phyloP scores from a whole-genome alignment of 2,113 vertebrate genomes.

The Corythornis cristatus region DNA sequence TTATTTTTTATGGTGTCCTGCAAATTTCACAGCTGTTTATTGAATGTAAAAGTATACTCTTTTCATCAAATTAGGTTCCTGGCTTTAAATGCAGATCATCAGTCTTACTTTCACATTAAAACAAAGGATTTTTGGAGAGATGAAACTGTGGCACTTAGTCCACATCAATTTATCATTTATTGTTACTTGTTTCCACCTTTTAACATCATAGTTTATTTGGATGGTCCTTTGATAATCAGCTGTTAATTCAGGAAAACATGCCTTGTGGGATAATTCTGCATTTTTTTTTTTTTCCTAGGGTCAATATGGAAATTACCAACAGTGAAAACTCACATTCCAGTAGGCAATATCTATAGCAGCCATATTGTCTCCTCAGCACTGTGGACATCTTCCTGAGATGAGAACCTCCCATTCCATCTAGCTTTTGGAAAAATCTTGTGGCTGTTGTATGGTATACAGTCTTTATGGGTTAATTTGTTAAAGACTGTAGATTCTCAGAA shows the following conservation, averaged over 20 bases:
- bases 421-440: slow-evolving; percentile 73
- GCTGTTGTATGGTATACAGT: slow-evolving; percentile 68
- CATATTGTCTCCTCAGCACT: slow-evolving; percentile 77
- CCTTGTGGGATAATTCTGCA: slow-evolving; percentile 26
- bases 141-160: not conserved
- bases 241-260: not conserved
- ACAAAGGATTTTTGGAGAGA: not conserved
- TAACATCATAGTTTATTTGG: not conserved
- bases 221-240: not conserved
- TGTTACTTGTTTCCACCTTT: not conserved
- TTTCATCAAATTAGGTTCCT: not conserved
- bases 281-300: slow-evolving; percentile 80
- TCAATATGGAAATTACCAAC: slow-evolving; percentile 98
- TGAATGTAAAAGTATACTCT: not conserved
- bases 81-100: not conserved
- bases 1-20: not conserved
- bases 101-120: not conserved
- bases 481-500: slow-evolving; percentile 71
- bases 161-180: not conserved
- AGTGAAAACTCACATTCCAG: slow-evolving; percentile 85
- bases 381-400: slow-evolving; percentile 75
- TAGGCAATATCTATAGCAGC: slow-evolving; percentile 74
- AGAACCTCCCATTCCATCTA: slow-evolving; percentile 75
- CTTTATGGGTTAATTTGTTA: slow-evolving; percentile 73
- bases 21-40: not conserved